Base-by-base conservation (phyloP, 1,140 invertebrate genomes). In the Anoplophora glabripennis region DNA sequence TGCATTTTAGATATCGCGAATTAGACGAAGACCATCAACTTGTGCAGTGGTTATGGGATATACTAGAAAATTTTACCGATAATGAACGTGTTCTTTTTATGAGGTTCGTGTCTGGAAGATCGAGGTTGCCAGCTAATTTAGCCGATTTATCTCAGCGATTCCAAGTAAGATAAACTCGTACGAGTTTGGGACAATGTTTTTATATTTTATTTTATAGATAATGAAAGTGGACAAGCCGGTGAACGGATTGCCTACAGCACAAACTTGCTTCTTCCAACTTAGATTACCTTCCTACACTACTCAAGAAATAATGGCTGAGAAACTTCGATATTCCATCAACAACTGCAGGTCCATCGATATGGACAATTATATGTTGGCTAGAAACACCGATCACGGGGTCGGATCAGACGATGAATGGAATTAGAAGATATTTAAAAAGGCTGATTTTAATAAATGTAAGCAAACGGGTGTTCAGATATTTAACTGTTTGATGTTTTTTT, bases 231-330 rank as follows among this genome's bases (percentile, higher is more conserved):
- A 84, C 57, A 75, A 85, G 61, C 78, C 83, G 3, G 63, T 76
- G 5, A 83, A 87, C 70, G 83, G 84, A 38, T 71, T 87, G 28
- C 85, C 85, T 8, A 86, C 84, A 10, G 82, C 85, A 14, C 85
- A 87, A 71, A 88, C 85, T 0, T 87, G 86, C 67, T 88, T 88
- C 75, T 87, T 87, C 70, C 86, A 87, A 72, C 72, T 88, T n/a
- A 76, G 85, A 1, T 74, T 88, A n/a, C 86, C 86, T 7, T 77
- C 79, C 2, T 88, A 87, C 71, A 81, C 79, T 28, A 82, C 78
- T 63, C 70, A 77, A 63, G 82, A 85, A 61, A 75, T 84, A 3
- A 80, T 88, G 77, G 80, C 82, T 3, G 85, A 87, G 67, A 77
- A 80, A 49, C 74, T 88, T 7, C 76, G 84, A 12, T 87, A 87